Evolutionary conservation across 2,113 vertebrate species (phyloP).

Genomic region (Elachura formosa): DNA sequence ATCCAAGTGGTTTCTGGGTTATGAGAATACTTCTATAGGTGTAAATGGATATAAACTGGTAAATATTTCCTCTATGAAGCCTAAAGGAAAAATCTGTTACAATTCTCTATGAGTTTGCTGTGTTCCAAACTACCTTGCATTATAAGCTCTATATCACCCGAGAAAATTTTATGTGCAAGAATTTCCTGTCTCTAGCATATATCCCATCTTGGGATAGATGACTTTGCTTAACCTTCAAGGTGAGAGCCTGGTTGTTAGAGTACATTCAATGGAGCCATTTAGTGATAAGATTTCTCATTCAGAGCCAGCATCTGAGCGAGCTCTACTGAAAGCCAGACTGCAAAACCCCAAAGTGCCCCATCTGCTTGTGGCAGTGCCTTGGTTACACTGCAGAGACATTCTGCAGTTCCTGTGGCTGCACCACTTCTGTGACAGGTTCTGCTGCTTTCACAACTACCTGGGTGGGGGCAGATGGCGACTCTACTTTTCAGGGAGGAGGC

Average conservation of each 20-base stretch:
- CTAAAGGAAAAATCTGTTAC: not conserved
- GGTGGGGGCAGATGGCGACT: not conserved
- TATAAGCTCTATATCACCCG: not conserved
- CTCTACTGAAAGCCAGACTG: not conserved
- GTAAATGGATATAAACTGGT: not conserved
- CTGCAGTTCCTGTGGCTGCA: not conserved
- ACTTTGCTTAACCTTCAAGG: not conserved
- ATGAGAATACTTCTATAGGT: not conserved
- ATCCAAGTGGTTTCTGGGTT: not conserved
- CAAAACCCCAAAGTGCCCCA: not conserved
- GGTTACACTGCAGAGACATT: fast-evolving
- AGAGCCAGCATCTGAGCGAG: not conserved
- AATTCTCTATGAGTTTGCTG: not conserved
- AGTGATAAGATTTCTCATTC: not conserved
- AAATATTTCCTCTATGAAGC: not conserved
- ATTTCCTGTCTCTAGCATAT: not conserved
- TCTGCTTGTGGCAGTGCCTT: not conserved
- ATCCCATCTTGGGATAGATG: not conserved
- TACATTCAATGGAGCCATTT: not conserved
- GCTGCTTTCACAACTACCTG: conserved; percentile 1
- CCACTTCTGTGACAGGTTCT: conserved; percentile 22
- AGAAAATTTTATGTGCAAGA: not conserved
- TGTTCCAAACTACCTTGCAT: not conserved
- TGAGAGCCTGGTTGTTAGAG: not conserved
- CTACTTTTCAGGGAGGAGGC: conserved; percentile 4